Base-by-base conservation (phyloP, 2,888 invertebrate genomes). In the Crematogaster levior region DNA sequence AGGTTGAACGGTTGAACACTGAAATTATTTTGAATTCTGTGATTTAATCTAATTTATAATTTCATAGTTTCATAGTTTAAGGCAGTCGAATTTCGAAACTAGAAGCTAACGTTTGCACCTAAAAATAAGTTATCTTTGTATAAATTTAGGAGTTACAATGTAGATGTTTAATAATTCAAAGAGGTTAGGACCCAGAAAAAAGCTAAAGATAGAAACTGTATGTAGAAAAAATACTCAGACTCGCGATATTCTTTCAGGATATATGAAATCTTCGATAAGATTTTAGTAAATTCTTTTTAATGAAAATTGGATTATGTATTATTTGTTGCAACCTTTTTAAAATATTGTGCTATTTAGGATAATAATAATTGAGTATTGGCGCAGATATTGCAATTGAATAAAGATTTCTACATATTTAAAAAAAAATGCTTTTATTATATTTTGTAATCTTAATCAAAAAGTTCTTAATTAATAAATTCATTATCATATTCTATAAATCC, bases 91-190 rank as follows among this genome's bases (percentile, higher is more conserved):
- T 65, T 61, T 30, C 15, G 27, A 40, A 34, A 6, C 18, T 15
- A 43, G 18, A 48, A 46, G 18, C 27, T 37, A 53, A 40, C 3
- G 27, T 27, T 15, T 9, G 9, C 3, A 9, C 21, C 18, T 21
- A 73, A 60, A 63, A 74, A 74, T 74, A 48, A n/a, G 24, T n/a
- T 37, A 24, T 63, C 63, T 74, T 63, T 74, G 24, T 24, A 24
- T 74, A 63, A 63, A 48, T 12, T 74, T 48, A 63, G 21, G 66
- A 15, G 7, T 68, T 61, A 58, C 12, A 68, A n/a, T 34, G 12
- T 40, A 18, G 24, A 46, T 10, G 10, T 12, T 53, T 51, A 75
- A 75, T 65, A 53, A 75, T 27, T 65, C 27, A 21, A 51, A 53
- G 6, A 53, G 15, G 12, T 30, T 9, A 73, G 9, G 48, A 74